Evolutionary conservation across 2,888 invertebrate species (phyloP), one percentile per base, ranked within the genome.

Genomic region (Galeopsomyia nigrocyanea): DNA sequence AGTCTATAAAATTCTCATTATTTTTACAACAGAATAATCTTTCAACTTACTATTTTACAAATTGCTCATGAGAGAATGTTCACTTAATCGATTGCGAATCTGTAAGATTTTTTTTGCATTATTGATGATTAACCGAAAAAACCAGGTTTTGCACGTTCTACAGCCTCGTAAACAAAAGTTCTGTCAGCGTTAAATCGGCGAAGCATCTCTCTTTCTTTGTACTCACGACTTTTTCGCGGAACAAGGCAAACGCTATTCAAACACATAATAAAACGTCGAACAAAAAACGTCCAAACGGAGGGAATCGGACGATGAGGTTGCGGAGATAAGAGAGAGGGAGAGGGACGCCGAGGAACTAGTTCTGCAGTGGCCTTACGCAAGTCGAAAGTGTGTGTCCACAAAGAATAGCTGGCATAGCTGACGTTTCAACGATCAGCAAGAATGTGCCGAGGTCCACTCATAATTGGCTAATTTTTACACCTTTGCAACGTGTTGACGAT

Each of bases 341-440:
- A 50, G 50, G n/a, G n/a, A 19, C 16, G 16, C 3, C 19, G 19
- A 39, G 26, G 56, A 61, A 71, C 70, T 71, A 71, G 70, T 71
- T 66, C 50, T 65, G 19, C 55, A 17, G 50, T 71, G 71, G 71
- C 71, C 71, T 71, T 71, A 66, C 71, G 66, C 56, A 66, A 71
- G 70, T 64, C 69, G 64, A 57, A 16, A 26, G 39, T 26, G 9
- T 47, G 62, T 19, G 49, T 57, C 56, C 21, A 39, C 2, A 21
- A 57, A 2, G 47, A 68, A 56, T 50, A 26, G 47, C 63, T 26
- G 22, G 49, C 63, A 69, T 63, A 69, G 63, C 63, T 57, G 62
- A 69, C 57, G 69, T 57, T 57, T 69, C 51, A 57, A 63, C 56
- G 55, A 55, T n/a, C 7, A n/a, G n/a, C n/a, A 49, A 22, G 62